Percentiles rank a stretch among this genome's conserved stretches.
phyloP scores from a whole-genome alignment of 1,140 invertebrate species.

The Calephelis nemesis region DNA sequence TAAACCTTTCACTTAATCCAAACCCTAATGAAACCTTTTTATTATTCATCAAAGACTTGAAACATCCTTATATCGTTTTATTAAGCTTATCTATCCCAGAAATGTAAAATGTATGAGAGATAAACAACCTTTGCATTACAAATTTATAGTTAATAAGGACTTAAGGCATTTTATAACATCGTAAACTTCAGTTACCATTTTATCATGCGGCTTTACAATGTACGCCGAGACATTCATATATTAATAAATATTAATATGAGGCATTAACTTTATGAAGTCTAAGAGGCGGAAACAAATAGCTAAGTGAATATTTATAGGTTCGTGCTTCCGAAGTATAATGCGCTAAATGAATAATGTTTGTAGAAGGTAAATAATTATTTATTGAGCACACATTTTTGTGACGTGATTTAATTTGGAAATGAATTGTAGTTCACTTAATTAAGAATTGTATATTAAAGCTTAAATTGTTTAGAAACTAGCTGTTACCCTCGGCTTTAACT shows the following conservation, averaged over 20 bases:
- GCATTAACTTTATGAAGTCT: conserved; percentile 67
- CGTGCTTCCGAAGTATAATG: conserved; percentile 50
- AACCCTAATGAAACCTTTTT: conserved; percentile 4
- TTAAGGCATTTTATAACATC: conserved; percentile 58
- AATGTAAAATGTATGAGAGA: conserved; percentile 13
- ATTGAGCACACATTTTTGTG: conserved; percentile 29
- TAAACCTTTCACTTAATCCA: background rate
- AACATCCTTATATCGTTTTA: conserved; percentile 14
- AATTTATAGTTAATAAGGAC: conserved; percentile 43
- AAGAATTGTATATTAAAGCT: background rate
- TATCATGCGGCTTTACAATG: conserved; percentile 58
- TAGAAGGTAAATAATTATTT: conserved; percentile 34
- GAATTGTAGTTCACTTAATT: conserved; percentile 7
- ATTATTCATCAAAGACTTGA: conserved; percentile 14
- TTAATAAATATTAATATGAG: conserved; percentile 73
- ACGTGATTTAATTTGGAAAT: conserved; percentile 9
- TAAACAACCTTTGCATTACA: conserved; percentile 20
- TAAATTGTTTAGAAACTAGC: no score
- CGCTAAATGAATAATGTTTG: conserved; percentile 39
- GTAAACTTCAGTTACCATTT: conserved; percentile 68
- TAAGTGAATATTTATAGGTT: conserved; percentile 63
- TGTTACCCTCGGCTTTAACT: no score
- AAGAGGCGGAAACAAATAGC: conserved; percentile 61
- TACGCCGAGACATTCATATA: conserved; percentile 57
- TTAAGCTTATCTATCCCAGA: conserved; percentile 17